Evolutionary conservation across 2,113 vertebrate genomes (phyloP), one percentile per base, ranked within the genome.

Genomic region (Sebastes schlegelii): DNA sequence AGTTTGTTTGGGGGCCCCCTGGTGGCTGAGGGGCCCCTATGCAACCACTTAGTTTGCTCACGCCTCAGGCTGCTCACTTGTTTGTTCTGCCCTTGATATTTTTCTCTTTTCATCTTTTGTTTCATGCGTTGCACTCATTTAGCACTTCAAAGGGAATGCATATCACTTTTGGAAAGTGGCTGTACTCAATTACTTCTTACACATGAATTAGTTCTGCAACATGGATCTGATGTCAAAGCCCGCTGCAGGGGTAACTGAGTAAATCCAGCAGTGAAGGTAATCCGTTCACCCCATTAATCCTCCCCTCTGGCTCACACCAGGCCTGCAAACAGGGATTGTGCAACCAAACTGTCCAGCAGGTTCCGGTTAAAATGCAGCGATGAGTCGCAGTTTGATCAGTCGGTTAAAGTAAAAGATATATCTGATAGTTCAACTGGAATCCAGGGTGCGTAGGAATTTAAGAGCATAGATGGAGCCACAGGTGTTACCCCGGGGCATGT

Each of bases 311-410:
- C 67, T 91, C 77, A 92, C 48, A 63, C 82, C 75, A 93, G 87
- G 19, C 91, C 89, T 16, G 82, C 82, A 4, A 86, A 89, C 77
- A 72, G 42, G 49, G 74, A 74, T 19, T 81, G 68, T 13, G 83
- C 68, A 57, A 74, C 60, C 71, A 86, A 45, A 51, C 74, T 82
- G 71, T 94, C 87, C 83, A 91, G 23, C 13, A 91, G 86, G 74
- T 86, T 91, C 12, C 83, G 81, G 34, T 76, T 78, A 4, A 76
- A 48, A 6, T 14, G 69, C 11, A 9, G 8, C 1, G 69, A 49
- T 2, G 58, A 66, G 34, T 77, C 80, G 0, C 11, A 86, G 70
- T 58, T 69, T 42, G 82, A 64, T 17, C 40, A 17, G 10, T 69
- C 51, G 4, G 57, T 46, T 3, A 91, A 58, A 4, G 61, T 91